phyloP scores from a whole-genome alignment of 2,888 invertebrate species.

The Hydrotaea diabolus region DNA sequence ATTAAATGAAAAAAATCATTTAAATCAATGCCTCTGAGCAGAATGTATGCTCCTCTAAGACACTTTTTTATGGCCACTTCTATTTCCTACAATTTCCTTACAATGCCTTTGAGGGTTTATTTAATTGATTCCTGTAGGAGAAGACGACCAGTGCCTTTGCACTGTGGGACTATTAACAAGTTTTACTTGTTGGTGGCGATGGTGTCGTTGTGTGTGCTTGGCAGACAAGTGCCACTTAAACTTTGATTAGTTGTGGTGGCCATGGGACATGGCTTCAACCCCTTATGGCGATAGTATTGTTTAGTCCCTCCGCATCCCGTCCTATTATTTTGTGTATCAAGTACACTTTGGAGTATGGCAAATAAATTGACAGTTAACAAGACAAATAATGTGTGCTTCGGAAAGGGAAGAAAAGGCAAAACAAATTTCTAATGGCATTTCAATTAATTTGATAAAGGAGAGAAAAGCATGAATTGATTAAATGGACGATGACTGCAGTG shows the following conservation, averaged over 20 bases:
- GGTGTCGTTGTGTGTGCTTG: conserved; percentile 10
- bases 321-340: conserved; percentile 23
- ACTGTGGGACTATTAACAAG: conserved; percentile 67
- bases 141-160: conserved; percentile 12
- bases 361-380: conserved; percentile 67
- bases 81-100: no score
- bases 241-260: conserved; percentile 74
- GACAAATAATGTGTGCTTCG: conserved; percentile 47
- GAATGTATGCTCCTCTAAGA: no score
- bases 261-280: conserved; percentile 13
- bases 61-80: no score
- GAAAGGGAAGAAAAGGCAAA: conserved; percentile 6
- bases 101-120: conserved; percentile 71
- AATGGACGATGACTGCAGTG: not conserved
- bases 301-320: not conserved
- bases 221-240: conserved; percentile 71
- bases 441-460: conserved; percentile 50
- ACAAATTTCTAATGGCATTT: conserved; percentile 38
- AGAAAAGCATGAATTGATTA: not conserved
- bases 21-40: no score
- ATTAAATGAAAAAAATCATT: no score
- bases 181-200: no score
- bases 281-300: not conserved
- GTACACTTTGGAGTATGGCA: conserved; percentile 20
- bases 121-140: conserved; percentile 73